Evolutionary conservation across 2,113 vertebrate genomes (phyloP), one percentile per base, ranked within the genome.

Genomic region (Menura novaehollandiae): DNA sequence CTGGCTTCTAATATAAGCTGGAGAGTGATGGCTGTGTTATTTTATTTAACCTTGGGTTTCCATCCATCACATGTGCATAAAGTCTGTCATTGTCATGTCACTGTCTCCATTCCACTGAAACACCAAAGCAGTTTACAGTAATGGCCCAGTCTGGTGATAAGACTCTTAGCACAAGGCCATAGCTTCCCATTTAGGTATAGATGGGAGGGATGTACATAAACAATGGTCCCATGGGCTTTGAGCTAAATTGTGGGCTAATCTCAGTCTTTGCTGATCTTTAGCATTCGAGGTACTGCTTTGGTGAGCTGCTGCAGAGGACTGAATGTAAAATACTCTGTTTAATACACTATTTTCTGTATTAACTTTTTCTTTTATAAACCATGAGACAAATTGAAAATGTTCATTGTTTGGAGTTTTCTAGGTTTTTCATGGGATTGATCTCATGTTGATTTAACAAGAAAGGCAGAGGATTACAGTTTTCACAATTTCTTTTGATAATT

Each of bases 21-120:
- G 66, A 91, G 91, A 95, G 39, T 3, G 2, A 86, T 95, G 56
- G n/a, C n/a, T 87, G 26, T 72, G 66, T 64, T 92, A 53, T 69
- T 84, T 43, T 73, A 5, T 52, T 78, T 91, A 84, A 75, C 77
- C 60, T 67, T 75, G 76, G 53, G 28, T 78, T 87, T 91, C 44
- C 85, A 91, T 93, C 79, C 52, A 68, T 96, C 95, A 78, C 33
- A 33, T 56, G 68, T 47, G 46, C 76, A 85, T 75, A 78, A 90
- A 51, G 52, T 81, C 75, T 81, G 95, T 76, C 66, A 46, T 94
- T 72, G n/a, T n/a, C n/a, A n/a, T n/a, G n/a, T n/a, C n/a, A 82
- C 62, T 86, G 44, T 91, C 69, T 83, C 41, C 63, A 9, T 87
- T 84, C 80, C 78, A 26, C 52, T 87, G 96, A 85, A 96, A 85